Conservation (phyloP, 2,888 invertebrate genomes). For the Dasysyrphus tricinctus region DNA sequence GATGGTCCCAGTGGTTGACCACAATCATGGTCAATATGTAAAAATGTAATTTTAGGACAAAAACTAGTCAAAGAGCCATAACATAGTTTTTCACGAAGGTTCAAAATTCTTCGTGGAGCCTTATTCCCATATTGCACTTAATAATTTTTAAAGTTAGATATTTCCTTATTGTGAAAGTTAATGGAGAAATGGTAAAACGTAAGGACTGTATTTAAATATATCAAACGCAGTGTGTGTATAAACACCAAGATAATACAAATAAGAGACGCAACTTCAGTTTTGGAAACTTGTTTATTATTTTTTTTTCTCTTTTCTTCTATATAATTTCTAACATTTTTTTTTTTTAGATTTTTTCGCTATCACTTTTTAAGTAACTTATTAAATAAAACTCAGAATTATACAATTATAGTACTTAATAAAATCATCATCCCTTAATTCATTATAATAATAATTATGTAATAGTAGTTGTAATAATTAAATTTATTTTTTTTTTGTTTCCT, state of each 20-base stretch:
- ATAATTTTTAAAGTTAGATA: no score
- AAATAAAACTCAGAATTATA: slow-evolving; percentile 73
- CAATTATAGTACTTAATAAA: slow-evolving; percentile 70
- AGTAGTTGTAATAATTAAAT: slow-evolving; percentile 67
- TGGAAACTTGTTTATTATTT: slow-evolving; percentile 67
- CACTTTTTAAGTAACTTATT: slow-evolving; percentile 74
- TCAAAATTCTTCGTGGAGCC: no score
- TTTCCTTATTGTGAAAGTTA: no score
- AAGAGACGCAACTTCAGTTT: slow-evolving; percentile 58
- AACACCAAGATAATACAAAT: not conserved
- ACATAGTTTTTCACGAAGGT: no score
- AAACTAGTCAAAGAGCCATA: no score
- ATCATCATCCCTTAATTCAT: slow-evolving; percentile 72
- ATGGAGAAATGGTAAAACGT: no score
- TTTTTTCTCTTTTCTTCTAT: slow-evolving; percentile 60
- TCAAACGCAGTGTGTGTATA: no score
- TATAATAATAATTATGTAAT: slow-evolving; percentile 48
- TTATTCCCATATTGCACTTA: no score
- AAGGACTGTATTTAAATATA: no score
- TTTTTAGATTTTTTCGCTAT: slow-evolving; percentile 65
- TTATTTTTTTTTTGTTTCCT: slow-evolving; percentile 50
- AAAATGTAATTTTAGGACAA: no score
- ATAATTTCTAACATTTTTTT: slow-evolving; percentile 58
- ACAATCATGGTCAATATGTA: no score
- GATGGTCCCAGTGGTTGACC: no score